A percentile compares a stretch with the other conserved stretches of the same genome.
phyloP scores from a whole-genome alignment of 2,113 vertebrate species.

The Lutjanus erythropterus region DNA sequence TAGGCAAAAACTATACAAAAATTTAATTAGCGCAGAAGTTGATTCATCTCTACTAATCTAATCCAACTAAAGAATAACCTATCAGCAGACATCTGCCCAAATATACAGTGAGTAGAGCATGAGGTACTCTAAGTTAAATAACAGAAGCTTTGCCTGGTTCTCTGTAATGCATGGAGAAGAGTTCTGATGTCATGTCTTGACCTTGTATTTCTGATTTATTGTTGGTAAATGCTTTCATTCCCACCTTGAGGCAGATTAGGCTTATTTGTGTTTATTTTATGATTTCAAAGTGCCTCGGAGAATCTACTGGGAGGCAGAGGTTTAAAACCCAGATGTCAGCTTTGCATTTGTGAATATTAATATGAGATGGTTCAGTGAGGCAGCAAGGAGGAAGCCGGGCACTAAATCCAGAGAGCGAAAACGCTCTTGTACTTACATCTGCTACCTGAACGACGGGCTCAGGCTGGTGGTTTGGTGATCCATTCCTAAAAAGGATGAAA shows the following conservation, averaged over 20 bases:
- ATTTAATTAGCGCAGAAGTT: neutral
- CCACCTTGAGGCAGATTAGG: neutral
- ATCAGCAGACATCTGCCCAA: neutral
- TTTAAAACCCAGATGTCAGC: slow-evolving; percentile 22
- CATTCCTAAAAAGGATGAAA: slow-evolving; percentile 85
- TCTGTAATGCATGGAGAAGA: neutral
- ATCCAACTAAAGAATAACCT: neutral
- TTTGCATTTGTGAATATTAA: slow-evolving; percentile 40
- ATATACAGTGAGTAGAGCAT: neutral
- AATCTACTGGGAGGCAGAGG: neutral
- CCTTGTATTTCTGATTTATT: neutral
- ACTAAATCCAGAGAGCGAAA: slow-evolving; percentile 3
- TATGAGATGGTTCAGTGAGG: neutral
- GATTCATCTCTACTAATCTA: neutral
- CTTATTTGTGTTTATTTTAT: neutral
- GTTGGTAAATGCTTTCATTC: neutral
- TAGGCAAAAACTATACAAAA: neutral
- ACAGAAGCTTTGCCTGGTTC: neutral
- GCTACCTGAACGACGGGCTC: slow-evolving; percentile 82
- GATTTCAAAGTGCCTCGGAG: neutral
- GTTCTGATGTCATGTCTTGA: neutral
- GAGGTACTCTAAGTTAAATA: slow-evolving; percentile 2
- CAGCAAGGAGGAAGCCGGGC: neutral
- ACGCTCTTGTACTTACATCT: slow-evolving; percentile 78
- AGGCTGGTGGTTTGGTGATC: slow-evolving; percentile 91